Evolutionary conservation across 2,797 vertebrate genomes (phyloP).

Genomic region (Falco berigora): DNA sequence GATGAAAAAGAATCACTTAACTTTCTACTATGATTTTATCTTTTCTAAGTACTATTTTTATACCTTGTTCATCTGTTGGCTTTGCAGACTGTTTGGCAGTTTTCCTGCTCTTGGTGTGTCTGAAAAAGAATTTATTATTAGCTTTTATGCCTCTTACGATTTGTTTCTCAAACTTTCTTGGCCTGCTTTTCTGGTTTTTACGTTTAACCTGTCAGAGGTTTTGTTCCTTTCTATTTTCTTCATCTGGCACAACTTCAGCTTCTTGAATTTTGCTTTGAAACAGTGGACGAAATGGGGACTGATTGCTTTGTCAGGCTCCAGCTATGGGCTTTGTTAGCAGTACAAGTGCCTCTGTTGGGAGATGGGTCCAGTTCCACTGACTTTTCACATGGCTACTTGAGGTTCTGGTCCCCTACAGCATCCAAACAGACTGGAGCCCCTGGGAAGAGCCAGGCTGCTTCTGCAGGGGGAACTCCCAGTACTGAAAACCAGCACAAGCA

Average conservation of each 20-base stretch:
- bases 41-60: conserved; percentile 37
- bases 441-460: not conserved
- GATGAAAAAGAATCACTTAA: not conserved
- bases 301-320: not conserved
- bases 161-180: conserved; percentile 42
- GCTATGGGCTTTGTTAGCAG: not conserved
- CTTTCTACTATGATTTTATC: conserved; percentile 23
- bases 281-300: not conserved
- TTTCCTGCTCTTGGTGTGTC: conserved; percentile 27
- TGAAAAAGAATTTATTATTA: conserved; percentile 41
- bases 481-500: not conserved
- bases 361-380: not conserved
- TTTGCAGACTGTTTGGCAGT: conserved; percentile 25
- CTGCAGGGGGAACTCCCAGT: fast-evolving
- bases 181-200: conserved; percentile 11
- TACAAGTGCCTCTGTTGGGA: not conserved
- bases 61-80: conserved; percentile 24
- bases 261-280: not conserved
- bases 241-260: not conserved
- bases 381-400: not conserved
- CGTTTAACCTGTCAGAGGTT: conserved; percentile 23
- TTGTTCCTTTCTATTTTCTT: not conserved
- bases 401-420: not conserved
- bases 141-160: not conserved
- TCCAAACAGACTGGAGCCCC: not conserved